Evolutionary conservation across 2,888 invertebrate genomes (phyloP), one percentile per base, ranked within the genome.

Genomic region (Callimorpha dominula): DNA sequence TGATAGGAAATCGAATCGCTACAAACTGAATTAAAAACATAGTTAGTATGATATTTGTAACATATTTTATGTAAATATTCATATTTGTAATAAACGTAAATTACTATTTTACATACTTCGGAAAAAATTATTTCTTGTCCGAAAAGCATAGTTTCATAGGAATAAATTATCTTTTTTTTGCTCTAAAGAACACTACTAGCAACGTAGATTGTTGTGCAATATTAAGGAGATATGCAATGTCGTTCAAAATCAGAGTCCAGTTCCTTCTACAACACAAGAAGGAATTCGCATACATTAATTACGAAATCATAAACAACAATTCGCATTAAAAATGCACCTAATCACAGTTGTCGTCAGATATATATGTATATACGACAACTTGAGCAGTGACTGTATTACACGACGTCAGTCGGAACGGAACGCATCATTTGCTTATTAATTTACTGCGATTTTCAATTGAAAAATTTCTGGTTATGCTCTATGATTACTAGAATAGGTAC

Each of bases 1-100:
- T 77, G 40, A 60, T 68, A 46, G 40, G 50, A 40, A 63, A 14
- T 62, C 12, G 57, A 57, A 57, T 57, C 2, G 31, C 14, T 60
- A 3, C 11, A 12, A 60, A 31, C 12, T 60, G 6, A 54, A 57
- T n/a, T 31, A 4, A 60, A 6, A 7, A 1, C 7, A 31, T 4
- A 60, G 31, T 31, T 60, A 20, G 5, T 20, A 60, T 12, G 7
- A 60, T 31, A 6, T 31, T 60, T 60, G 4, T 14, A 31, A 31
- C 12, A 60, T 20, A 20, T 31, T 31, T 17, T 14, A 46, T 4
- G 43, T 46, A 46, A 0, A 31, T 31, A 9, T 46, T 46, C 43
- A 46, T 46, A 9, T 46, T 31, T 31, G 31, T 31, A 31, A 31
- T 31, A 31, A 31, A 31, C 31, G 31, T 31, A 1, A 31, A 31